These are phyloP conservation scores for Pyrgus malvae DNA, from an alignment of 2,888 invertebrate species.

Conservation along the genomic window DNA sequence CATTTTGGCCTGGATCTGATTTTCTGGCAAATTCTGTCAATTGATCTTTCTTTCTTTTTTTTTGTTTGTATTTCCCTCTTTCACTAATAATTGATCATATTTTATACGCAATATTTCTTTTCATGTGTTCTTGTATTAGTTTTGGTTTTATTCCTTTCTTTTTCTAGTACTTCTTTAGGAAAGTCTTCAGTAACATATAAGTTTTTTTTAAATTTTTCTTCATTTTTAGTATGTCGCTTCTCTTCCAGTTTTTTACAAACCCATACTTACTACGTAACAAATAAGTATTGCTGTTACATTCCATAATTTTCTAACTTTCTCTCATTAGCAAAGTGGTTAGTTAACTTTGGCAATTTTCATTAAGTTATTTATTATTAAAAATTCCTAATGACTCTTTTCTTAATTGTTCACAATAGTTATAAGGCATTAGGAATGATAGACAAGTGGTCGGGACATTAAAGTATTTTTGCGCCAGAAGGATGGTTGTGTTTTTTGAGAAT, in stretches of 20 bases:
- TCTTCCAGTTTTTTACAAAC: not conserved
- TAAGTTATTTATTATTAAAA: too few species aligned
- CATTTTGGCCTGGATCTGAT: constrained; percentile 19
- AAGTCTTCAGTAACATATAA: constrained; percentile 18
- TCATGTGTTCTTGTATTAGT: constrained; percentile 22
- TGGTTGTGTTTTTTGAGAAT: too few species aligned
- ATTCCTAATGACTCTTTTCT: too few species aligned
- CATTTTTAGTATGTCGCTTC: constrained; percentile 1
- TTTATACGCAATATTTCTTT: constrained; percentile 15
- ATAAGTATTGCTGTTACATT: too few species aligned
- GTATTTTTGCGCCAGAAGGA: too few species aligned
- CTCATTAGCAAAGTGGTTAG: too few species aligned
- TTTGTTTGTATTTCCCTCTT: constrained; percentile 19
- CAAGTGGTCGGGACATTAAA: too few species aligned
- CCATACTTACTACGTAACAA: too few species aligned
- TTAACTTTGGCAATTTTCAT: too few species aligned
- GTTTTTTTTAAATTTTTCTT: not conserved
- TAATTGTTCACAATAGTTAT: too few species aligned
- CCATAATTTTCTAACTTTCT: too few species aligned
- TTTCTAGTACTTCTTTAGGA: constrained; percentile 14
- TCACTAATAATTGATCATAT: constrained; percentile 22
- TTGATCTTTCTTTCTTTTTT: constrained; percentile 29
- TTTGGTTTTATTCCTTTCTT: constrained; percentile 15
- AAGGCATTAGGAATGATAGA: too few species aligned
- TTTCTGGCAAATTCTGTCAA: constrained; percentile 20